phyloP scores from a whole-genome alignment of 2,888 invertebrate genomes.

The Hololepta plana region DNA sequence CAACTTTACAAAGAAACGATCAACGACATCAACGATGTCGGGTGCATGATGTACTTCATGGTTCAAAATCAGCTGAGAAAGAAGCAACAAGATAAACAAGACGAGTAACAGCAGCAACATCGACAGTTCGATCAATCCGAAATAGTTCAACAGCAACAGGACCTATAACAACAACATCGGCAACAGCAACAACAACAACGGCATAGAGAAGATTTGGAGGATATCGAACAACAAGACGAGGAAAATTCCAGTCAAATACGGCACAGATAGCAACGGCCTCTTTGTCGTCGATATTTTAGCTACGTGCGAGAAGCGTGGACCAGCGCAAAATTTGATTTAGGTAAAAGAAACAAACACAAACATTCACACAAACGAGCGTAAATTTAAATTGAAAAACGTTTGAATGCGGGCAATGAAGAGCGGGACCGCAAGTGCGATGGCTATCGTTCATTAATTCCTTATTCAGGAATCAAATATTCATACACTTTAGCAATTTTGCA shows the following conservation, averaged over 20 bases:
- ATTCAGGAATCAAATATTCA: too few relatives aligned
- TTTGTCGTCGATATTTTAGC: slow-evolving; percentile 64
- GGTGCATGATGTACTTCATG: slow-evolving; percentile 28
- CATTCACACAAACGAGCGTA: background rate
- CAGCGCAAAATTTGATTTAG: slow-evolving; percentile 71
- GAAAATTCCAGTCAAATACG: too few relatives aligned
- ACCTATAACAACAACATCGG: slow-evolving; percentile 8
- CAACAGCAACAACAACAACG: slow-evolving; percentile 11
- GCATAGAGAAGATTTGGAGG: slow-evolving; percentile 5
- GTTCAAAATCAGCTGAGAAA: slow-evolving; percentile 19
- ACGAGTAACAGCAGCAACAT: slow-evolving; percentile 14
- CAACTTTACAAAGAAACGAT: too few relatives aligned
- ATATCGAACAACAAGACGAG: slow-evolving; percentile 14
- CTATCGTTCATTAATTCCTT: too few relatives aligned
- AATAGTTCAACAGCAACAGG: background rate
- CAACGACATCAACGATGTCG: slow-evolving; percentile 23
- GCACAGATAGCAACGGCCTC: slow-evolving; percentile 36
- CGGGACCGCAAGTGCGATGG: too few relatives aligned
- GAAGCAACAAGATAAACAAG: slow-evolving; percentile 12
- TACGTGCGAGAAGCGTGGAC: slow-evolving; percentile 80
- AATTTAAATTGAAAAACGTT: too few relatives aligned
- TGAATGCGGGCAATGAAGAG: too few relatives aligned
- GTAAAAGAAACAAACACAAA: slow-evolving; percentile 35
- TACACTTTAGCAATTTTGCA: too few relatives aligned
- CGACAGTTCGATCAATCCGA: slow-evolving; percentile 9